A percentile compares a stretch with the other conserved stretches of the same genome.
phyloP scores from a whole-genome alignment of 64 coral and sea anemone species.

The Platygyra sinensis region DNA sequence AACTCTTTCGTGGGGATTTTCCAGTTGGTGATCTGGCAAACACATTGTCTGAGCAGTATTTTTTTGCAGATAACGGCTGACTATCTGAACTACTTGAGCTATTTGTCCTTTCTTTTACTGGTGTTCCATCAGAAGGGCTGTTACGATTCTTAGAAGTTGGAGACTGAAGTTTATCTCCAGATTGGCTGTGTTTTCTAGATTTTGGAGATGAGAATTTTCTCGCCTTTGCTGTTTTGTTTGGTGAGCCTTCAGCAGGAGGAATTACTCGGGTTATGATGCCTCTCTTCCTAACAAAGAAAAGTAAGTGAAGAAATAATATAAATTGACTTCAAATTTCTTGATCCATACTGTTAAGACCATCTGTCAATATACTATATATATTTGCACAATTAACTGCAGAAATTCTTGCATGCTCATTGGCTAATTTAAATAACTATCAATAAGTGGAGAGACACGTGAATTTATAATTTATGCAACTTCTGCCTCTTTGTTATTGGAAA shows the following conservation, averaged over 20 bases:
- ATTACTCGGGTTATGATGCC: slow-evolving; percentile 77
- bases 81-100: slow-evolving; percentile 44
- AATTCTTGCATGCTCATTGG: no score
- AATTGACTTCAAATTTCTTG: background rate
- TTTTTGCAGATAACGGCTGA: slow-evolving; percentile 36
- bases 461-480: no score
- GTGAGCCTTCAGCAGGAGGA: slow-evolving; percentile 50
- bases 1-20: slow-evolving; percentile 35
- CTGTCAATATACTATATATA: no score
- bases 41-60: background rate
- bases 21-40: slow-evolving; percentile 15
- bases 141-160: background rate
- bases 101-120: slow-evolving; percentile 4
- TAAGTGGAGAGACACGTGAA: no score
- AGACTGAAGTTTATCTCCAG: slow-evolving; percentile 2
- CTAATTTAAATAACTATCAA: no score
- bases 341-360: background rate
- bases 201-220: slow-evolving; percentile 57
- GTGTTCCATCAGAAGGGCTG: background rate
- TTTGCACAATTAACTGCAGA: no score
- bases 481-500: no score
- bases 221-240: slow-evolving; percentile 17
- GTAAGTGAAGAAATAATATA: background rate
- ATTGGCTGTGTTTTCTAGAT: slow-evolving; percentile 26
- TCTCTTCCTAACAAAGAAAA: slow-evolving; percentile 66